These are phyloP conservation scores for Macrochelys suwanniensis DNA, from an alignment of 2,797 vertebrate species.

Conservation along the genomic window DNA sequence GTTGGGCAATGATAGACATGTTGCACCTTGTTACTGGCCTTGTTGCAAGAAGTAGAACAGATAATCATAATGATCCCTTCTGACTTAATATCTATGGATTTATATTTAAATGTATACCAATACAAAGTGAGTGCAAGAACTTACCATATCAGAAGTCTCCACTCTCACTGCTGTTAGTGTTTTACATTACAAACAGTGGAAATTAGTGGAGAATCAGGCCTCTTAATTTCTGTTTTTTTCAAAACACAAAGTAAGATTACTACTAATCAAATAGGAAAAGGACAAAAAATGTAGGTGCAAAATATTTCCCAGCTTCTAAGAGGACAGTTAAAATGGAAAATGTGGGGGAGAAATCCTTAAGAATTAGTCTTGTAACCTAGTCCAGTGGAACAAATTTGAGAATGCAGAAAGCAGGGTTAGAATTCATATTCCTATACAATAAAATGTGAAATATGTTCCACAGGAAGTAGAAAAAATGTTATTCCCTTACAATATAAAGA, in stretches of 20 bases:
- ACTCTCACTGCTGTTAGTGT: neutral
- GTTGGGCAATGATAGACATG: neutral
- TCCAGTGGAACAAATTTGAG: neutral
- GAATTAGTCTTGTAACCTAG: neutral
- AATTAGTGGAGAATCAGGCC: neutral
- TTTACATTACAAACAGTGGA: neutral
- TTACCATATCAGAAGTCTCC: neutral
- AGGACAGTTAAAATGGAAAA: neutral
- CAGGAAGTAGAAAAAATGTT: neutral
- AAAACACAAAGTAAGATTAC: neutral
- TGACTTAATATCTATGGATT: neutral
- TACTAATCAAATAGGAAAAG: neutral
- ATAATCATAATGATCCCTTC: neutral
- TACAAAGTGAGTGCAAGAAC: neutral
- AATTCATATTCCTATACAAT: conserved; percentile 64
- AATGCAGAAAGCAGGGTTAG: neutral
- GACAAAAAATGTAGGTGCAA: neutral
- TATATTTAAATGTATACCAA: neutral
- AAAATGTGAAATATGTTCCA: neutral
- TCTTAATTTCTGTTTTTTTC: neutral
- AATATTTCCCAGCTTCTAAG: neutral
- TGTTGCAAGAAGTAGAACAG: neutral
- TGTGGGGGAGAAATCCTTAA: neutral
- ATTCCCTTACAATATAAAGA: neutral
- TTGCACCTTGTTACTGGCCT: neutral